phyloP scores from a whole-genome alignment of 2,797 vertebrate genomes.

The Novumbra hubbsi region DNA sequence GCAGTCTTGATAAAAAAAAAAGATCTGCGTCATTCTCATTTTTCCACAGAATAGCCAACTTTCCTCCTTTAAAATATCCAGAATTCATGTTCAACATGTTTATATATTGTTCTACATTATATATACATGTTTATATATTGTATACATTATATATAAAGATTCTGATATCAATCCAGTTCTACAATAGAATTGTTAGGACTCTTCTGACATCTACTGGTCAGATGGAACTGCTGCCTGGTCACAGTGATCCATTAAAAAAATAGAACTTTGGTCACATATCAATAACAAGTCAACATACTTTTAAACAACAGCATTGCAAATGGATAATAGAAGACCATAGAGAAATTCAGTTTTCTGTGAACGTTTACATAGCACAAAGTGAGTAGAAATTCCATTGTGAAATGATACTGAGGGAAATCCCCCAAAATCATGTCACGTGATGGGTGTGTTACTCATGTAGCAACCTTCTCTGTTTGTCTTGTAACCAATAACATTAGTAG shows the following conservation, averaged over 20 bases:
- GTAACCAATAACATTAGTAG: conserved; percentile 52
- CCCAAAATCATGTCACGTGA: conserved; percentile 23
- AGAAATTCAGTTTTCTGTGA: neutral
- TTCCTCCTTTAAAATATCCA: too few relatives aligned
- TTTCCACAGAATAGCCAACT: neutral
- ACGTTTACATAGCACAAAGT: neutral
- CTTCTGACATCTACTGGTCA: conserved; percentile 53
- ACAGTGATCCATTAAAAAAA: neutral
- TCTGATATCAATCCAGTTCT: neutral
- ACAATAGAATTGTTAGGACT: conserved; percentile 1
- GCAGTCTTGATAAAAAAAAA: too few relatives aligned
- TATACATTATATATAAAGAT: too few relatives aligned
- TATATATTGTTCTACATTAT: too few relatives aligned
- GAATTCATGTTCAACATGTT: too few relatives aligned
- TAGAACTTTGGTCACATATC: neutral
- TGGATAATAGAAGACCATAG: neutral
- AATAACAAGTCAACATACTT: neutral
- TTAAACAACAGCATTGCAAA: neutral
- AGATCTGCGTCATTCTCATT: neutral
- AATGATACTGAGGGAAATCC: neutral
- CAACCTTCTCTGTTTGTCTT: conserved; percentile 60
- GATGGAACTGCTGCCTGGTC: neutral
- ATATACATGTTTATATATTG: too few relatives aligned
- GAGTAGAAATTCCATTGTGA: neutral
- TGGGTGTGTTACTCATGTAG: conserved; percentile 48